Base-by-base conservation (phyloP, 1,140 invertebrate genomes). In the Caerostris extrusa region DNA sequence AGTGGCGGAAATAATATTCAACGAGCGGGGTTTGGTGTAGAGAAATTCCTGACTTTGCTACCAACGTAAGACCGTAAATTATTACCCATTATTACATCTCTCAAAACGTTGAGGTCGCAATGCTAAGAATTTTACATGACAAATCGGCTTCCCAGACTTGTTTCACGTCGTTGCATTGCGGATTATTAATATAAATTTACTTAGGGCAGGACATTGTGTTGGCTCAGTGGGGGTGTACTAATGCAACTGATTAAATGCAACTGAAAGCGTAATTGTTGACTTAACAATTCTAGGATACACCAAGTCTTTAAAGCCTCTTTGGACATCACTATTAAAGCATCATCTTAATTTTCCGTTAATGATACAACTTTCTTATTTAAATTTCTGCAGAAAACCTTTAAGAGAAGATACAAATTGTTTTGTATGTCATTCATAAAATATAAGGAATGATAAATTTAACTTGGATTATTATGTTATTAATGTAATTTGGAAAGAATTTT, bases 91-190 rank as follows among this genome's bases (percentile, higher is more conserved):
- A 85, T 60, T 57, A 85, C 17, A 19, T 85, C 7, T n/a, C 83
- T 85, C 7, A 58, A 60, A 85, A 19, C 12, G n/a, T 3, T 34
- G 19, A n/a, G n/a, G 56, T 34, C 83, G 10, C 57, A 60, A 85
- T 85, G 83, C 56, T 60, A 85, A 60, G 83, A 58, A 60, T 85
- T 85, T 60, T 60, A n/a, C n/a, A 85, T 85, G n/a, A 85, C 83
- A 60, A 85, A 85, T 85, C 17, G 83, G 50, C 10, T 10, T 77
- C 3, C 71, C n/a, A n/a, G 7, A 34, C 17, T 85, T 85, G 83
- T 85, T 85, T 85, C 83, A 57, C 34, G 12, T 85, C 17, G 57
- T 60, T 85, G 83, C 19, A 12, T 58, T 50, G n/a, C 56, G 8
- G 6, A 85, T 85, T n/a, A 60, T 85, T 85, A 85, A 85, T 60